These are phyloP conservation scores for human (Homo sapiens) DNA, from an alignment of 2,113 vertebrate genomes.

Conservation along the genomic window GRCh38 chr1:29178501-29179000, in stretches of 20 bases:
- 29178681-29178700: not conserved
- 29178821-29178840: not conserved
- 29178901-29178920: not conserved
- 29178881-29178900: constrained; percentile 1
- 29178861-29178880: constrained; percentile 18
- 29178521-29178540: no score
- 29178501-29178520: no score
- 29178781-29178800: not conserved
- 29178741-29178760: not conserved
- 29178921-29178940: not conserved
- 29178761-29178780: not conserved
- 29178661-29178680: constrained; percentile 30
- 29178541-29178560: no score
- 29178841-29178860: not conserved
- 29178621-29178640: no score
- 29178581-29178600: no score
- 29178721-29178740: not conserved
- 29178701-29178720: not conserved
- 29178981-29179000: constrained; percentile 19
- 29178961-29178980: constrained; percentile 28
- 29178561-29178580: no score
- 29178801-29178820: not conserved
- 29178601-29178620: no score
- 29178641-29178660: not conserved
- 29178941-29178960: constrained; percentile 7